phyloP scores from a whole-genome alignment of 2,888 invertebrate genomes.

The Ectemnius cavifrons region DNA sequence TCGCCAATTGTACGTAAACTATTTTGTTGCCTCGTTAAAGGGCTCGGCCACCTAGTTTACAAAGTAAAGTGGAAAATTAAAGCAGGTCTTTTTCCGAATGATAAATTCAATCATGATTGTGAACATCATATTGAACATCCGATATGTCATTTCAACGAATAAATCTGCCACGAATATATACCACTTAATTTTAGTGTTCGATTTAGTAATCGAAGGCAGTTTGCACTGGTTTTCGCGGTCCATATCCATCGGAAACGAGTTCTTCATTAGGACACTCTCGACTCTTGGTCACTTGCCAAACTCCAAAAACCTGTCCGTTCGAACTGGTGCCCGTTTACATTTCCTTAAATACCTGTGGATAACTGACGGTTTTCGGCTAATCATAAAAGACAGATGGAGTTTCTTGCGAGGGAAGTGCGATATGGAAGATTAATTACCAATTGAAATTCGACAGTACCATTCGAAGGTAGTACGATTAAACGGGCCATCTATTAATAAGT shows the following conservation, averaged over 20 bases:
- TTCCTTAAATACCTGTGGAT: neutral
- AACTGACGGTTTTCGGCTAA: neutral
- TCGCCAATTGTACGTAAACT: constrained; percentile 49
- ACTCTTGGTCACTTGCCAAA: constrained; percentile 67
- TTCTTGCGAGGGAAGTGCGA: constrained; percentile 28
- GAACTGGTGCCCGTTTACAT: neutral
- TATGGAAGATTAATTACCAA: constrained; percentile 42
- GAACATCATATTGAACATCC: too few species aligned
- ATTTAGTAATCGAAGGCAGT: constrained; percentile 53
- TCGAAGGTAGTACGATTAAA: constrained; percentile 53
- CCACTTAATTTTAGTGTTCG: constrained; percentile 14
- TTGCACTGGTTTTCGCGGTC: constrained; percentile 67
- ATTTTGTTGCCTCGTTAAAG: constrained; percentile 39
- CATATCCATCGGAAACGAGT: constrained; percentile 58
- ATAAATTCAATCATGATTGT: too few species aligned
- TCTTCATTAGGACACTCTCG: constrained; percentile 64
- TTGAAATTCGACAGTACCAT: constrained; percentile 43
- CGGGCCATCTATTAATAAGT: constrained; percentile 70
- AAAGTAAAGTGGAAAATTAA: neutral
- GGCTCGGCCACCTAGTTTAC: constrained; percentile 28
- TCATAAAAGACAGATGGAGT: constrained; percentile 6
- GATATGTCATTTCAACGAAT: too few species aligned
- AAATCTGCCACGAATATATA: too few species aligned
- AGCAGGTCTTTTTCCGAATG: too few species aligned
- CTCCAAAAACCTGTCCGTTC: neutral